Evolutionary conservation across 2,888 invertebrate genomes (phyloP).

Genomic region (Eurois occulta): DNA sequence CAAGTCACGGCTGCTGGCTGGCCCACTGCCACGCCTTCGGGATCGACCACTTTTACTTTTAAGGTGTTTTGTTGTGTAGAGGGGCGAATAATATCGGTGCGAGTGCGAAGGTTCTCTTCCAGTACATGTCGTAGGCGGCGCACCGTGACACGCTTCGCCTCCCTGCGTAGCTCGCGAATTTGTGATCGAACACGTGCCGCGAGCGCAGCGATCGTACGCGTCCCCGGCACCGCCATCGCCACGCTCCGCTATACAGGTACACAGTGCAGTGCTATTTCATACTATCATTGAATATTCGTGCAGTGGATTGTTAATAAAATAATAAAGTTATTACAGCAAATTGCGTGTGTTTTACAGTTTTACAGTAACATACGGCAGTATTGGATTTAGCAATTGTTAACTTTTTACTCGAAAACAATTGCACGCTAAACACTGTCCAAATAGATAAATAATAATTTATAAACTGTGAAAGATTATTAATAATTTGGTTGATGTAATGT

Average conservation of each 20-base stretch:
- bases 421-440: neutral
- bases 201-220: constrained; percentile 56
- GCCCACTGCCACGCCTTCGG: constrained; percentile 80
- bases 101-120: constrained; percentile 71
- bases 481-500: neutral
- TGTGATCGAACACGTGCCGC: constrained; percentile 72
- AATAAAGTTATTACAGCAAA: constrained; percentile 34
- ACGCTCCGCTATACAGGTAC: constrained; percentile 54
- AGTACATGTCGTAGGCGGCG: constrained; percentile 77
- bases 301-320: constrained; percentile 50
- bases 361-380: constrained; percentile 8
- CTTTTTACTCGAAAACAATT: constrained; percentile 21
- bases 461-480: neutral
- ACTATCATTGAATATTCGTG: constrained; percentile 51
- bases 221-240: constrained; percentile 29
- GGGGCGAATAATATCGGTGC: constrained; percentile 79
- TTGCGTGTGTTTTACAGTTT: constrained; percentile 7
- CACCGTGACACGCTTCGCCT: constrained; percentile 74
- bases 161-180: constrained; percentile 69
- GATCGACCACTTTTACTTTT: constrained; percentile 89
- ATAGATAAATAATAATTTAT: neutral
- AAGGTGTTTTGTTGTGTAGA: constrained; percentile 78
- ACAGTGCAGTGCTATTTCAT: constrained; percentile 60
- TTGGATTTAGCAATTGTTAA: constrained; percentile 20
- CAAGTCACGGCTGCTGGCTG: constrained; percentile 78